phyloP scores from a whole-genome alignment of 2,113 vertebrate species.

The cattle (Bos taurus) region ARS-UCD2.0 NC_037328.1:88454501-88455000 shows the following conservation, averaged over 20 bases:
- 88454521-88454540: background rate
- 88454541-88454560: background rate
- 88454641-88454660: background rate
- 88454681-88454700: background rate
- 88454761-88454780: too few species aligned
- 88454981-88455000: background rate
- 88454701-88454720: background rate
- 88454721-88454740: background rate
- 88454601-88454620: background rate
- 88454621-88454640: background rate
- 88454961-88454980: fast-evolving
- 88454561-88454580: background rate
- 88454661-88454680: background rate
- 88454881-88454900: background rate
- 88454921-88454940: background rate
- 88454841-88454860: fast-evolving
- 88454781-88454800: background rate
- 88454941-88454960: background rate
- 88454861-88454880: background rate
- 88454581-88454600: background rate
- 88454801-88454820: fast-evolving
- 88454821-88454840: background rate
- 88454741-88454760: background rate
- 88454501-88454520: background rate
- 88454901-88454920: fast-evolving